phyloP scores from a whole-genome alignment of 1,140 invertebrate species.

The Aricia agestis region DNA sequence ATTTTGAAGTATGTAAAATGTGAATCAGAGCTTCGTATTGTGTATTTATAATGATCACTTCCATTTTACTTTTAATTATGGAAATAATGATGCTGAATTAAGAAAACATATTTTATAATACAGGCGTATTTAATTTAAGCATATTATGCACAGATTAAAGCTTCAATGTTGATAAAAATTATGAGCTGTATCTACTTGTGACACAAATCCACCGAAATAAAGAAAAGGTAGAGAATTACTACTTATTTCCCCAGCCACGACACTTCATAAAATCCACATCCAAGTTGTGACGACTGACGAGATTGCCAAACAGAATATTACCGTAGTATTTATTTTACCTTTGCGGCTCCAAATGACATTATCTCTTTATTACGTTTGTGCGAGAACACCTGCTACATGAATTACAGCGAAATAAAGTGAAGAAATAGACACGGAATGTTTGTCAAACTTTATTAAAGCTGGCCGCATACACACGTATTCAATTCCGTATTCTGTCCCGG shows the following conservation, averaged over 20 bases:
- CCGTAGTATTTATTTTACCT: not conserved
- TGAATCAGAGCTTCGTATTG: not conserved
- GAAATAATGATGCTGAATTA: no score
- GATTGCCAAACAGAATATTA: conserved; percentile 3
- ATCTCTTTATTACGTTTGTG: conserved; percentile 3
- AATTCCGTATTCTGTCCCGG: no score
- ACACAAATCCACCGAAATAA: not conserved
- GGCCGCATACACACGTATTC: no score
- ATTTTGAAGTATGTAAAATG: not conserved
- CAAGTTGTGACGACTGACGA: not conserved
- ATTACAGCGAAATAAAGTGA: not conserved
- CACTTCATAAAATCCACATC: not conserved
- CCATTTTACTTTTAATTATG: no score
- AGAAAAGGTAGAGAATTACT: not conserved
- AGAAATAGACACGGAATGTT: not conserved
- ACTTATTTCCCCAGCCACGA: not conserved
- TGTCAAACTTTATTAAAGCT: not conserved
- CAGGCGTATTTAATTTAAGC: no score
- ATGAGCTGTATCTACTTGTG: not conserved
- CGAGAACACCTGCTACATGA: not conserved
- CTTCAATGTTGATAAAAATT: no score
- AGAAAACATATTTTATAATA: no score
- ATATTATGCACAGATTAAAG: no score
- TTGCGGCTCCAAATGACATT: not conserved
- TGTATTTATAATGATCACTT: no score